Evolutionary conservation across 2,113 vertebrate genomes (phyloP), one percentile per base, ranked within the genome.

Genomic region (Cyprinodon tularosa): DNA sequence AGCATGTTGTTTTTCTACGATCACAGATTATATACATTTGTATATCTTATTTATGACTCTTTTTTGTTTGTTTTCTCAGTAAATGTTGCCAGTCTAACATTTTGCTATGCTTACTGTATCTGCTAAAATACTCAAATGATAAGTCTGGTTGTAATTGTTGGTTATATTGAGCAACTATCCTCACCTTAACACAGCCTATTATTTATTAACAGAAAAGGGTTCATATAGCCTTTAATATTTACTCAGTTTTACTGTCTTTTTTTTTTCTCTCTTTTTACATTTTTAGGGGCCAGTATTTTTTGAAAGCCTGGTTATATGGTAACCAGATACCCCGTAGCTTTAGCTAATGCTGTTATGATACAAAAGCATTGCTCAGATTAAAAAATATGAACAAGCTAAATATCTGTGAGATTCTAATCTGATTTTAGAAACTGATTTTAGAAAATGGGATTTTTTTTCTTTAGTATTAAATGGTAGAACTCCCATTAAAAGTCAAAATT

Each of bases 321-420:
- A 42, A 20, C 15, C 40, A 17, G 20, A 17, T 36, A 20, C 59
- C 12, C 36, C 37, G 60, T 29, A 62, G 60, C 61, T 36, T 37
- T 13, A 14, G 29, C 14, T 12, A 12, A 71, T 75, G 57, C 65
- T 69, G 67, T 47, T 45, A 50, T 47, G 36, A 62, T 14, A 62
- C 13, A 14, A 12, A 6, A 3, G 38, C 4, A n/a, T 59, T 62
- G 61, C 8, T 62, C 38, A 6, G 61, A 14, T 62, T 60, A 64
- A 47, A 13, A 42, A 66, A 70, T 2, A 22, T 37, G 69, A 65
- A 70, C 77, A 71, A n/a, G 37, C 71, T 65, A 20, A 45, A 78
- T 64, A 72, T 11, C 40, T 50, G 12, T 50, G 15, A 50, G 12
- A 50, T 29, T 29, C 29, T 29, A 29, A 29, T 29, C 29, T 29